Evolutionary conservation across 2,113 vertebrate genomes (phyloP), one percentile per base, ranked within the genome.

Genomic region (Peromyscus polionotus): DNA sequence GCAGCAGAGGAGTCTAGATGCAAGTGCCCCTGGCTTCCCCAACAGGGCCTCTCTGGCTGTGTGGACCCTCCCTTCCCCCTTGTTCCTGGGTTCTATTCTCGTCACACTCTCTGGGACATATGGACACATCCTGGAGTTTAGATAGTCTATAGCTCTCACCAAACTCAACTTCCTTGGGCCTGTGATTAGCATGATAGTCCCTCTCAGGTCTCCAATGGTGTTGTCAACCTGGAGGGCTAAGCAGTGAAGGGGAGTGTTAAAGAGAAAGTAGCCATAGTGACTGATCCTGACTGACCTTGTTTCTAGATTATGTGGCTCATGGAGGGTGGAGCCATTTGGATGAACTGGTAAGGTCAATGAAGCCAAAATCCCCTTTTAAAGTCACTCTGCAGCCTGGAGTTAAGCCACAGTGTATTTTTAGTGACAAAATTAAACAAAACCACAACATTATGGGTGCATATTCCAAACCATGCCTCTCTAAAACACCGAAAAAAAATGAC

Each of bases 381-480:
- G 17, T 72, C 28, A 70, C 68, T 79, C 81, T 77, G 3, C 51
- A 63, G 48, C 7, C 24, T 45, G 54, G 1, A 54, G 31, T 90
- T 85, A 95, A 93, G 33, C 65, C 57, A 73, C 12, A 31, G 59
- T 81, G 31, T 85, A 88, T 92, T 76, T 96, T 96, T 76, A 79
- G 75, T 67, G 67, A 63, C 39, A 91, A 96, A 91, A 68, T 7
- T 54, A 68, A 91, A 76, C 17, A 51, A 92, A 83, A 95, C 59
- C 76, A 31, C 81, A 89, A 83, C 54, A 85, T 90, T 68, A 80
- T 63, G 77, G 48, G 72, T 84, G 26, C 14, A 68, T 77, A 84
- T 80, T 96, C 88, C 51, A 95, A 93, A 88, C 92, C 7, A 68
- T 5, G 80, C 26, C 51, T 95, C 68, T 90, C 28, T 77, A 65